Evolutionary conservation across 2,888 invertebrate species (phyloP), one percentile per base, ranked within the genome.

Genomic region (Carabus problematicus): DNA sequence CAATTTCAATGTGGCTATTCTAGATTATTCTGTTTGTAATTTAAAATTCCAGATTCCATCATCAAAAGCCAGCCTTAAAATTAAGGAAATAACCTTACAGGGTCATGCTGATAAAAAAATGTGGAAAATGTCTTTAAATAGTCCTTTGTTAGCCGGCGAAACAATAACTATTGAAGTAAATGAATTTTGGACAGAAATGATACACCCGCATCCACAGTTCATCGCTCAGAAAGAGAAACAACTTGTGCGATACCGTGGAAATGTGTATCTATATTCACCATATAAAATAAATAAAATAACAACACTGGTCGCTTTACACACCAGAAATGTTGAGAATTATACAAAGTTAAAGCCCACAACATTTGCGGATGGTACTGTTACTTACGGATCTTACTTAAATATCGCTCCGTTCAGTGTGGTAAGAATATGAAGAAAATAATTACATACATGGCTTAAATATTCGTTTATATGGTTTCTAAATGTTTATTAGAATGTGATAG

Each of bases 161-260:
- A 80, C 84, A 7, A 79, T 92, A 18, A 62, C 60, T 39, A 52
- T 69, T 19, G 85, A 86, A 42, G 82, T 94, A 0, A 94, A 95
- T 77, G 85, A 88, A 8, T 88, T 94, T 0, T 89, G 90, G 59
- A 90, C 92, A 0, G 92, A 94, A 78, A 85, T 89, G n/a, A 83
- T 98, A 39, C 79, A 83, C 41, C 95, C 98, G 0, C 93, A 92
- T 82, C 99, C 99, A 1, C 89, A 89, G 8, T 88, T 91, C 75
- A 97, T 99, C 71, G 86, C 89, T 0, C 99, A 99, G 80, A 90
- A 93, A 71, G 98, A 99, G 76, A 94, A 94, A 76, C 99, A 99
- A 78, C 85, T 96, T 72, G 94, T 99, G 0, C 88, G 92, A 73
- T 98, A 92, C 79, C 87, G 85, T 73, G 97, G 96, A 29, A 94